These are phyloP conservation scores for Drosophila orosa DNA, from an alignment of 1,140 invertebrate genomes.

Conservation along the genomic window DNA sequence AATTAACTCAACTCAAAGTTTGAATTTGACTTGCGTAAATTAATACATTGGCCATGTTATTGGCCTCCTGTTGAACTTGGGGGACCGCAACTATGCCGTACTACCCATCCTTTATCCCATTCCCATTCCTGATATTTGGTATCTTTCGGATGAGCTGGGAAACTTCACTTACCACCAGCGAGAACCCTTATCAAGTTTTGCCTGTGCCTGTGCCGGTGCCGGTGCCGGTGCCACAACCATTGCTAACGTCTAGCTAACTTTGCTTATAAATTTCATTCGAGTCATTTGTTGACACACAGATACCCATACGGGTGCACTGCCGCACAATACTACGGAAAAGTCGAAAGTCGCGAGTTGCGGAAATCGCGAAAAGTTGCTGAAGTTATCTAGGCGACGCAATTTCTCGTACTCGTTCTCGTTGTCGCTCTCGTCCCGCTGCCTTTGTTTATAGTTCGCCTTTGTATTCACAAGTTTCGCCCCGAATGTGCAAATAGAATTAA, in stretches of 20 bases:
- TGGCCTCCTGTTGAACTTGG: conserved; percentile 53
- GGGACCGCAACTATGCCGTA: conserved; percentile 61
- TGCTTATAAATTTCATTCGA: conserved; percentile 81
- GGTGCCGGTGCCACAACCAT: conserved; percentile 36
- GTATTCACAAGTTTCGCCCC: conserved; percentile 54
- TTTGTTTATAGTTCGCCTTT: conserved; percentile 66
- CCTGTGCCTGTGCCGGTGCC: conserved; percentile 31
- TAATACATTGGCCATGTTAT: conserved; percentile 76
- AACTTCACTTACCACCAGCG: conserved; percentile 37
- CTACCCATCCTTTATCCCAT: background rate
- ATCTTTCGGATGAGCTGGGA: conserved; percentile 48
- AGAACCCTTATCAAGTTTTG: conserved; percentile 48
- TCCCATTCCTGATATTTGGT: conserved; percentile 7
- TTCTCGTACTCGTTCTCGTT: conserved; percentile 62
- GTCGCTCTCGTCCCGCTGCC: conserved; percentile 42
- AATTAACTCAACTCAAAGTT: conserved; percentile 69
- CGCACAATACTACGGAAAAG: conserved; percentile 16
- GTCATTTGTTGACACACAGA: conserved; percentile 72
- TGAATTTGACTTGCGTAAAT: conserved; percentile 63
- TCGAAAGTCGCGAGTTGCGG: conserved; percentile 59
- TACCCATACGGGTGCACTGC: conserved; percentile 8
- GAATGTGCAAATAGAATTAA: conserved; percentile 79
- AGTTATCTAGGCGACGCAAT: conserved; percentile 49
- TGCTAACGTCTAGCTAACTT: conserved; percentile 63
- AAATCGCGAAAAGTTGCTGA: conserved; percentile 67